Evolutionary conservation across 1,140 invertebrate genomes (phyloP), one percentile per base, ranked within the genome.

Genomic region (Drepana arcuata): DNA sequence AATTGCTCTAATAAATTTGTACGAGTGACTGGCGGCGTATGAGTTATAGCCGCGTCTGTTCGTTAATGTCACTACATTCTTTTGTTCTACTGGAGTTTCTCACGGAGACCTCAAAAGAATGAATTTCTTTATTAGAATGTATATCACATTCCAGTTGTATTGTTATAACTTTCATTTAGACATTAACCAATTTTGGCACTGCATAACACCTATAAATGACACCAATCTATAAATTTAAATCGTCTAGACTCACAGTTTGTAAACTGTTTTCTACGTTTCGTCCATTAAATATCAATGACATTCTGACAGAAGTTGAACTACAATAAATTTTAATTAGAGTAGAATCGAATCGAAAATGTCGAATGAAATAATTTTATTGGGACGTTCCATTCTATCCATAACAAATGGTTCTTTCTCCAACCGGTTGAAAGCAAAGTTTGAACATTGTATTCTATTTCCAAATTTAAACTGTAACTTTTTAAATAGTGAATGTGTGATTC

Each of bases 1-100:
- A 74, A 79, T 79, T 73, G 71, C 71, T 38, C 54, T 63, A 65
- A 79, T 79, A 79, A 79, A 79, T 79, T 67, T 61, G 56, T 16
- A 39, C 43, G 51, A 48, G 50, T 50, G 43, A 48, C 58, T 40
- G 34, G 27, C 28, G 43, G 31, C 34, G 43, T 13, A 33, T 71
- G 63, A 67, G 52, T 63, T 65, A 71, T 55, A 29, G 45, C 45
- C 43, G 44, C 50, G 66, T 66, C 66, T 56, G 38, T 18, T 18
- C 46, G 31, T 60, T 55, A 62, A 67, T 61, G 55, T 53, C 55
- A 41, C 41, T 36, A 56, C 50, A 64, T 67, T 70, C 60, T 64
- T 61, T 64, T 58, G 52, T 60, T 56, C 57, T 47, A 25, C 34
- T 38, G 4, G 18, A 21, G 18, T 5, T 21, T 21, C 18, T 21